A percentile compares a stretch with the other conserved stretches of the same genome.
phyloP scores from a whole-genome alignment of 1,140 invertebrate genomes.

The Calycopis cecrops region DNA sequence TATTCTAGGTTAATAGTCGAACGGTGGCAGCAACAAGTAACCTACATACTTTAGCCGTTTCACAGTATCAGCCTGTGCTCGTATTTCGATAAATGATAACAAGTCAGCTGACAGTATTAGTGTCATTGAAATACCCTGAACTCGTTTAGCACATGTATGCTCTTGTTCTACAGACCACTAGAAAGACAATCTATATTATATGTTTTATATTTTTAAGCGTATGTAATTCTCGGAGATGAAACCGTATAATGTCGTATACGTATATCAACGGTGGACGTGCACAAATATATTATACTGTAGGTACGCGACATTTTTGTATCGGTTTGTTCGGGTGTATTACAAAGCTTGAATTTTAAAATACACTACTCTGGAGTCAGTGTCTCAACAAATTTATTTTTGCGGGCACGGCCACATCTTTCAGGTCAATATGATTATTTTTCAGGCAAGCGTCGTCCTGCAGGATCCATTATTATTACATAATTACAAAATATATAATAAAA shows the following conservation, averaged over 20 bases:
- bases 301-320: too few relatives aligned
- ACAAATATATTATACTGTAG: too few relatives aligned
- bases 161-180: conserved; percentile 6
- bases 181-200: background rate
- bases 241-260: conserved; percentile 2
- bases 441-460: too few relatives aligned
- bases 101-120: conserved; percentile 48
- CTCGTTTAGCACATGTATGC: conserved; percentile 35
- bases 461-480: too few relatives aligned
- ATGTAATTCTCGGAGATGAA: background rate
- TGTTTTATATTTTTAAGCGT: background rate
- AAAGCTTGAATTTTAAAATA: too few relatives aligned
- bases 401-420: too few relatives aligned
- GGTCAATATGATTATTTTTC: too few relatives aligned
- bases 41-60: conserved; percentile 5
- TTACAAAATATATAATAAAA: too few relatives aligned
- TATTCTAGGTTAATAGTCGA: too few relatives aligned
- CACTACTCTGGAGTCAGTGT: too few relatives aligned
- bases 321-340: too few relatives aligned
- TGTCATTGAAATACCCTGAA: conserved; percentile 62
- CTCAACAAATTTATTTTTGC: too few relatives aligned
- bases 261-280: background rate
- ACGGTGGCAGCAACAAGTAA: background rate
- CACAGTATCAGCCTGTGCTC: conserved; percentile 25
- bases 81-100: conserved; percentile 37